These are phyloP conservation scores for Megaceryle torquata DNA, from an alignment of 2,113 vertebrate genomes.

Conservation along the genomic window DNA sequence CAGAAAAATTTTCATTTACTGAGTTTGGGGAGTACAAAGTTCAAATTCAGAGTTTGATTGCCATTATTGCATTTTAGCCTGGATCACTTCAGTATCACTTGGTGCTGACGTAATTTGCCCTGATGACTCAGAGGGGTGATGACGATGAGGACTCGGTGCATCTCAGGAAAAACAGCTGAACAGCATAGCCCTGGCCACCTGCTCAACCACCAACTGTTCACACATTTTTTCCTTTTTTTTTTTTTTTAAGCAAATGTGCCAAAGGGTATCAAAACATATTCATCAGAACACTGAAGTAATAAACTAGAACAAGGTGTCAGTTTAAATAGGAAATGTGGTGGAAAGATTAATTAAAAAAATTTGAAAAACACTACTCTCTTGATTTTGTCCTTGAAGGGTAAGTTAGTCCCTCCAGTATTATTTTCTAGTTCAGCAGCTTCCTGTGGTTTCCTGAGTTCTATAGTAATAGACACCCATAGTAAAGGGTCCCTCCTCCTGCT, in stretches of 20 bases:
- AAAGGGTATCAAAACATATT: slow-evolving; percentile 42
- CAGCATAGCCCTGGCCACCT: slow-evolving; percentile 7
- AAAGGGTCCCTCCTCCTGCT: not conserved
- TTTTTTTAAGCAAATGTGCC: slow-evolving; percentile 7
- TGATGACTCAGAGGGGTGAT: not conserved
- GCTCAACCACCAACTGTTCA: slow-evolving; percentile 44
- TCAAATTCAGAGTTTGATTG: not conserved
- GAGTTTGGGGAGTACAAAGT: not conserved
- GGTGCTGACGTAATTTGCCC: not conserved
- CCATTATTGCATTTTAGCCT: not conserved
- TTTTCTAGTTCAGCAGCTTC: not conserved
- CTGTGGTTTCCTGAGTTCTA: not conserved
- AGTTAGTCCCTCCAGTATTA: not conserved
- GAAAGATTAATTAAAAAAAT: slow-evolving; percentile 15
- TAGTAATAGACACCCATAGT: not conserved
- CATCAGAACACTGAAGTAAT: slow-evolving; percentile 28
- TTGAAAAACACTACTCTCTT: not conserved
- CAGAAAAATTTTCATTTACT: not conserved
- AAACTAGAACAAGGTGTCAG: slow-evolving; percentile 15
- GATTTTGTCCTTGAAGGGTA: slow-evolving; percentile 14
- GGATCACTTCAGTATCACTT: not conserved
- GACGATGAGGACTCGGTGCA: not conserved
- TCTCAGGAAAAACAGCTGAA: not conserved
- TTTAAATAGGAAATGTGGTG: slow-evolving; percentile 14
- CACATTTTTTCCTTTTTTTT: fast-evolving